phyloP scores from a whole-genome alignment of 1,140 invertebrate genomes.

The Trigoniulus corallinus region DNA sequence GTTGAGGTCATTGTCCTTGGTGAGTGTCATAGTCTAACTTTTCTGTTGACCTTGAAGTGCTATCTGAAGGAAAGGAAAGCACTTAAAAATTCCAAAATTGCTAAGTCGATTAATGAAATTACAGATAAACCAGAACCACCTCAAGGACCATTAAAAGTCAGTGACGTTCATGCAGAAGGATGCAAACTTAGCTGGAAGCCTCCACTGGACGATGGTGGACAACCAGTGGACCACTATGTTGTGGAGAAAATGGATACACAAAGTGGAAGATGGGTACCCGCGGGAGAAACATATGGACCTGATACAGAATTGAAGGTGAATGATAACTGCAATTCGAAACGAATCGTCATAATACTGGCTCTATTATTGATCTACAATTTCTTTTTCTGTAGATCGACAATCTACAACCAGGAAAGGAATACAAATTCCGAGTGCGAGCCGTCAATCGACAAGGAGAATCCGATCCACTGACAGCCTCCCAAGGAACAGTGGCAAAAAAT shows the following conservation, averaged over 20 bases:
- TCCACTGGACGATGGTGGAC: slow-evolving; percentile 75
- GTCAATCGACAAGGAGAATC: slow-evolving; percentile 92
- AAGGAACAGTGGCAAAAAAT: slow-evolving; percentile 93
- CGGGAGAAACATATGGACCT: slow-evolving; percentile 70
- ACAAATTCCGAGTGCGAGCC: slow-evolving; percentile 88
- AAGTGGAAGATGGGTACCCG: slow-evolving; percentile 76
- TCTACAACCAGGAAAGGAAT: slow-evolving; percentile 75
- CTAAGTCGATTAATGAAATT: slow-evolving; percentile 6
- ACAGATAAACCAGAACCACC: slow-evolving; percentile 68
- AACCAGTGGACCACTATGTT: slow-evolving; percentile 75
- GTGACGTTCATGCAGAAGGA: slow-evolving; percentile 67
- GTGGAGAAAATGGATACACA: slow-evolving; percentile 89
- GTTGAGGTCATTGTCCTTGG: slow-evolving; percentile 80
- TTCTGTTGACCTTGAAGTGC: background rate
- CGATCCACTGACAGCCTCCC: slow-evolving; percentile 73
- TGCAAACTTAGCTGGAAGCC: slow-evolving; percentile 75
- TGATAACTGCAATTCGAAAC: background rate
- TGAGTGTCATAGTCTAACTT: slow-evolving; percentile 22
- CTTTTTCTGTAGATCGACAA: slow-evolving; percentile 48
- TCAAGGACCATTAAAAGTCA: slow-evolving; percentile 76
- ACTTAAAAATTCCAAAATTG: too few relatives aligned
- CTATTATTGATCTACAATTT: too few relatives aligned
- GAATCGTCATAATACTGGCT: background rate
- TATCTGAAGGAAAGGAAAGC: too few relatives aligned
- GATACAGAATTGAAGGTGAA: slow-evolving; percentile 44